These are phyloP conservation scores for Drosophila maculinotata DNA, from an alignment of 2,888 invertebrate genomes.

Conservation along the genomic window DNA sequence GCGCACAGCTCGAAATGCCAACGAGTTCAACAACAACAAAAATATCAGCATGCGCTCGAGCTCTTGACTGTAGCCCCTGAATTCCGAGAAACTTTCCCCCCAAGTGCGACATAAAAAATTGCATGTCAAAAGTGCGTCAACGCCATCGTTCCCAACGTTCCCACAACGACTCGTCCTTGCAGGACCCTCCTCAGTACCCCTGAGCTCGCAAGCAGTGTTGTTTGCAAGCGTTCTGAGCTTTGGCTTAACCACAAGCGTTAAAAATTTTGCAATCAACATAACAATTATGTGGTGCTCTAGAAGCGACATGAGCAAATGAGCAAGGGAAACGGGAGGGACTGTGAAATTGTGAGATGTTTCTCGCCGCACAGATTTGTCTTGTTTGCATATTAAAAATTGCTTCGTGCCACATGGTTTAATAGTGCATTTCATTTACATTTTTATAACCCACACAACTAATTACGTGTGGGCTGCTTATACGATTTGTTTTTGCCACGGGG, in stretches of 20 bases:
- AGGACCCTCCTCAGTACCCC: constrained; percentile 13
- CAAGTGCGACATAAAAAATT: constrained; percentile 46
- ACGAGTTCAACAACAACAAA: constrained; percentile 21
- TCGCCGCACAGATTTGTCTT: constrained; percentile 48
- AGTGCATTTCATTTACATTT: constrained; percentile 66
- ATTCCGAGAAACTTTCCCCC: constrained; percentile 35
- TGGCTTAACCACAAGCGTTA: constrained; percentile 52
- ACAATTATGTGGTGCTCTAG: constrained; percentile 60
- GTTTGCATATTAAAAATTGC: constrained; percentile 44
- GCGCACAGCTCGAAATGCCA: constrained; percentile 49
- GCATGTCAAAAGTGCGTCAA: constrained; percentile 78
- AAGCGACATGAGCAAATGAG: not conserved
- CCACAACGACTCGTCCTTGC: constrained; percentile 24
- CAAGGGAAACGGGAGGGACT: constrained; percentile 27
- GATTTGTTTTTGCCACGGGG: constrained; percentile 39
- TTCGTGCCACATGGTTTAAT: constrained; percentile 48
- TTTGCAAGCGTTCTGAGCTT: constrained; percentile 52
- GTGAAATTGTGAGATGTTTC: constrained; percentile 50
- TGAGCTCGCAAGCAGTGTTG: constrained; percentile 42
- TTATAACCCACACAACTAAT: constrained; percentile 68
- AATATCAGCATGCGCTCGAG: constrained; percentile 19
- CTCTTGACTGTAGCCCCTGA: constrained; percentile 34
- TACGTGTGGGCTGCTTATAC: constrained; percentile 63
- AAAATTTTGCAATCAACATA: constrained; percentile 75
- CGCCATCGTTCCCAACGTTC: constrained; percentile 34